phyloP scores from a whole-genome alignment of 2,797 vertebrate genomes.

The Pygocentrus nattereri region DNA sequence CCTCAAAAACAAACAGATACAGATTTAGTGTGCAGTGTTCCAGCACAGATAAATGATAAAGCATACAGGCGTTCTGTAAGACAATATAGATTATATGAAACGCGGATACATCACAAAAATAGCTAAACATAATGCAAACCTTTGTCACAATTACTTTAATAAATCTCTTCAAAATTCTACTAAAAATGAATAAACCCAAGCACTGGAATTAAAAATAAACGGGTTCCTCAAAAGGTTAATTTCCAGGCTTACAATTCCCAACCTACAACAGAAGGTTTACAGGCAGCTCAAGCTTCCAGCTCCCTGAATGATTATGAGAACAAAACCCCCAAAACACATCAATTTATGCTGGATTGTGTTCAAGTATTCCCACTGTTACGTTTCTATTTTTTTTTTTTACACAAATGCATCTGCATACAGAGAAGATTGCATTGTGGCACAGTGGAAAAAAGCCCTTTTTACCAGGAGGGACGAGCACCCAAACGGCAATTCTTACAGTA shows the following conservation, averaged over 20 bases:
- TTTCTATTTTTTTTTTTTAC: not conserved
- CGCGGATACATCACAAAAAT: too few relatives aligned
- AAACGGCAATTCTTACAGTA: too few relatives aligned
- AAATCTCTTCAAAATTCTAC: not conserved
- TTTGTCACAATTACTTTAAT: too few relatives aligned
- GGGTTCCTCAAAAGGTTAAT: not conserved
- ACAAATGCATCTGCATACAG: not conserved
- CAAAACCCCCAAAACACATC: not conserved
- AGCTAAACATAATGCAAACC: too few relatives aligned
- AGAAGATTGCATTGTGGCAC: not conserved
- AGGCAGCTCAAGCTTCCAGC: not conserved
- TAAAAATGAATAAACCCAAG: not conserved
- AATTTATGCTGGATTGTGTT: conserved; percentile 6
- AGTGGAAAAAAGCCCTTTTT: not conserved
- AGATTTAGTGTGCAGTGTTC: too few relatives aligned
- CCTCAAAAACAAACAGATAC: too few relatives aligned
- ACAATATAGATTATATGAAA: too few relatives aligned
- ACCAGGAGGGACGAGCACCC: not conserved
- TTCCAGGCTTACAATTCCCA: conserved; percentile 6
- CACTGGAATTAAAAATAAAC: not conserved
- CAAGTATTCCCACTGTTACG: not conserved
- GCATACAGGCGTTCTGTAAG: too few relatives aligned
- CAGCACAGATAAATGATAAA: too few relatives aligned
- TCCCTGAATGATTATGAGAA: not conserved
- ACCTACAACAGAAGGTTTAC: not conserved